A percentile compares a stretch with the other conserved stretches of the same genome.
phyloP scores from a whole-genome alignment of 2,797 vertebrate genomes.

The Luscinia megarhynchos region DNA sequence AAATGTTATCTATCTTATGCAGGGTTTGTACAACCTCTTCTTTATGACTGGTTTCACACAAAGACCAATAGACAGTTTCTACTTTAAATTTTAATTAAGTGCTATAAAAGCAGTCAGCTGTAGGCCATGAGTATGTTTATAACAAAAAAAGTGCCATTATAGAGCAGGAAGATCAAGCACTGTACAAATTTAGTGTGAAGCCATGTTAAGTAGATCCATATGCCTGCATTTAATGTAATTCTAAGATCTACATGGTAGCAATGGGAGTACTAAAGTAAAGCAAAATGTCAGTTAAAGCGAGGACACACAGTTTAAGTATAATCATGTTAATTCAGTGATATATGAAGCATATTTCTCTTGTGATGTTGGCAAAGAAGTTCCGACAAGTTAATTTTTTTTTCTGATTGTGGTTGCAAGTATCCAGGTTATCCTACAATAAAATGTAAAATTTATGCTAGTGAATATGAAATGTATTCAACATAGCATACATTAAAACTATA shows the following conservation, averaged over 20 bases:
- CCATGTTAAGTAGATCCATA: slow-evolving; percentile 74
- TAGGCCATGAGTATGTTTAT: slow-evolving; percentile 73
- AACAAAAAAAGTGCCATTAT: slow-evolving; percentile 68
- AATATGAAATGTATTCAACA: not conserved
- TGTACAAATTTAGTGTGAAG: slow-evolving; percentile 75
- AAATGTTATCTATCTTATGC: slow-evolving; percentile 67
- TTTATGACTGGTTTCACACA: slow-evolving; percentile 71
- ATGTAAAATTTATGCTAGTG: not conserved
- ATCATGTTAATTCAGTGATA: slow-evolving; percentile 46
- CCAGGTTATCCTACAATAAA: slow-evolving; percentile 6
- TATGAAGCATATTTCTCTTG: not conserved
- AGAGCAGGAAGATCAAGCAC: slow-evolving; percentile 74
- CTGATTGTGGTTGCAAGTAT: not conserved
- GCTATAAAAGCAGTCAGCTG: slow-evolving; percentile 80
- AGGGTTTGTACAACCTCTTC: slow-evolving; percentile 64
- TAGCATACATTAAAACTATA: not conserved
- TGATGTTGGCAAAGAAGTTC: slow-evolving; percentile 27
- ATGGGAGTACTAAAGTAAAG: slow-evolving; percentile 29
- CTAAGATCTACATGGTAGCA: not conserved
- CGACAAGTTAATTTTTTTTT: not conserved
- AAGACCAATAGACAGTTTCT: slow-evolving; percentile 76
- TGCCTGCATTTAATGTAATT: slow-evolving; percentile 34
- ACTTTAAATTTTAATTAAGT: slow-evolving; percentile 82
- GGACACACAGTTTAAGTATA: slow-evolving; percentile 16
- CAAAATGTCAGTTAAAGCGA: slow-evolving; percentile 53